Conservation (phyloP, 2,888 invertebrate species). For the Galerucella pusilla region DNA sequence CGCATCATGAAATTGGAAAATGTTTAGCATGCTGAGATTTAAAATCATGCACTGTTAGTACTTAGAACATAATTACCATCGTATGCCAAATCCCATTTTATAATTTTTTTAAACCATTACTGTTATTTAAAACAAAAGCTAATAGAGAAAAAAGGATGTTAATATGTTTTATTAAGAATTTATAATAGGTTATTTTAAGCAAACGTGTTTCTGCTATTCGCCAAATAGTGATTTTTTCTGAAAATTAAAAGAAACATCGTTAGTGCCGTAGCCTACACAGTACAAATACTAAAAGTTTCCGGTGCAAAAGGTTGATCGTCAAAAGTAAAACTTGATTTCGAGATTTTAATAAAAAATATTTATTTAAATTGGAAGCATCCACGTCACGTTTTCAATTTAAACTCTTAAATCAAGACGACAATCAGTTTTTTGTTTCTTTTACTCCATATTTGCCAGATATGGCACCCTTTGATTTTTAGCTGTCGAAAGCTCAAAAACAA, state of each 20-base stretch:
- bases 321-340: constrained; percentile 14
- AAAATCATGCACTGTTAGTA: constrained; percentile 24
- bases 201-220: constrained; percentile 55
- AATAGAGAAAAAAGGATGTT: constrained; percentile 20
- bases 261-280: constrained; percentile 25
- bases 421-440: too few relatives aligned
- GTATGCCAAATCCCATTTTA: constrained; percentile 29
- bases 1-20: neutral
- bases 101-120: constrained; percentile 19
- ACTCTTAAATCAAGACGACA: too few relatives aligned
- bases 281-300: constrained; percentile 6
- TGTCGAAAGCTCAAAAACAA: too few relatives aligned
- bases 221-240: constrained; percentile 56
- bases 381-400: too few relatives aligned
- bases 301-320: neutral
- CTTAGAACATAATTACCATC: constrained; percentile 32
- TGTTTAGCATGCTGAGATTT: constrained; percentile 9
- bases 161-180: constrained; percentile 18
- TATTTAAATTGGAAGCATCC: too few relatives aligned
- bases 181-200: constrained; percentile 47
- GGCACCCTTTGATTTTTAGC: too few relatives aligned
- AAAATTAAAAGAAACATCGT: constrained; percentile 52
- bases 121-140: constrained; percentile 24
- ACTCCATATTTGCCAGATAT: too few relatives aligned
- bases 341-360: neutral